Percentiles rank a stretch among this genome's conserved stretches.
Conservation (phyloP, 1,140 invertebrate species). For the Drosophila chauvacae region DNA sequence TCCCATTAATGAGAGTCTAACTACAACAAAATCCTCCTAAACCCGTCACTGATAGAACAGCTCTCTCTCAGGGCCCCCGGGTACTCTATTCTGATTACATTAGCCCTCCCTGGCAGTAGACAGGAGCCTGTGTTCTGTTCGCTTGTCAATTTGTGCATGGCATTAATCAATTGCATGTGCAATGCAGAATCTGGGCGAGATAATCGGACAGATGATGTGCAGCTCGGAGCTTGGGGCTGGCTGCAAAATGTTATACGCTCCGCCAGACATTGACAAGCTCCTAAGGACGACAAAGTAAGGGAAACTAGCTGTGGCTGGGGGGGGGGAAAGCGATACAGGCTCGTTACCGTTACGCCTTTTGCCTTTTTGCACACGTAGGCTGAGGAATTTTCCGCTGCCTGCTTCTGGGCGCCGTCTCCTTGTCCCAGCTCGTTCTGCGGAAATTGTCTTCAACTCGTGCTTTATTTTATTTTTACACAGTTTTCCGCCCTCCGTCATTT, state of each 20-base stretch:
- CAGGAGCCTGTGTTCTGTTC: conserved; percentile 13
- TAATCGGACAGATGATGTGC: conserved; percentile 49
- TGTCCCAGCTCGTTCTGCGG: conserved; percentile 22
- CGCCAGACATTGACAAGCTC: conserved; percentile 39
- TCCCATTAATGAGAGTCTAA: neutral
- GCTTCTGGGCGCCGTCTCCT: conserved; percentile 21
- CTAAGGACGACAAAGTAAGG: neutral
- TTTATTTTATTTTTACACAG: conserved; percentile 29
- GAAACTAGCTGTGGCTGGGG: neutral
- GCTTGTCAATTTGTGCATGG: conserved; percentile 44
- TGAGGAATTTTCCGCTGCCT: conserved; percentile 44
- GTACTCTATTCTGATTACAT: conserved; percentile 20
- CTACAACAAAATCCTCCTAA: neutral
- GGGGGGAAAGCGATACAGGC: conserved; percentile 18
- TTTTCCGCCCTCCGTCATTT: conserved; percentile 34
- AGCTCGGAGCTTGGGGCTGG: neutral
- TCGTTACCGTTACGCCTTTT: conserved; percentile 56
- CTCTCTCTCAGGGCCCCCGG: neutral
- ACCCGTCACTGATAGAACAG: neutral
- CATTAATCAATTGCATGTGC: conserved; percentile 50
- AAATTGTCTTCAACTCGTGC: conserved; percentile 65
- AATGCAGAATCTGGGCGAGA: conserved; percentile 41
- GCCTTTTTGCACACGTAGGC: conserved; percentile 41
- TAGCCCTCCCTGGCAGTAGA: conserved; percentile 2
- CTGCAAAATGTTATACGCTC: conserved; percentile 27